These are phyloP conservation scores for Poecilia gillii DNA, from an alignment of 2,797 vertebrate genomes.

Conservation along the genomic window DNA sequence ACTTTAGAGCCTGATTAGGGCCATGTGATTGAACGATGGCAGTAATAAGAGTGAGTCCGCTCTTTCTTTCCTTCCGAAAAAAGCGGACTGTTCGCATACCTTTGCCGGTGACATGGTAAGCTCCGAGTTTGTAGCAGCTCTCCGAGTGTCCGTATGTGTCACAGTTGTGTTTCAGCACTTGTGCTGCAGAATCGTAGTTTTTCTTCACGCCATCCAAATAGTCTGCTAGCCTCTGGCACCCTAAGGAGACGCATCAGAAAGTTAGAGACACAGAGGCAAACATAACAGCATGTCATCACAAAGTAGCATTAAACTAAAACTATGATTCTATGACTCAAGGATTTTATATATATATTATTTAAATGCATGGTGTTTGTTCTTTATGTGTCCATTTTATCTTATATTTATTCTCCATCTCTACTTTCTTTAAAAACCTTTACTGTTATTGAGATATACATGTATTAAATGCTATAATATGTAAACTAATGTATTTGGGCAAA, in stretches of 20 bases:
- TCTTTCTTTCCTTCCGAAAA: neutral
- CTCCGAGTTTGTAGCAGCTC: conserved; percentile 94
- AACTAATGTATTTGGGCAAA: too few species aligned
- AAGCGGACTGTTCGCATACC: conserved; percentile 63
- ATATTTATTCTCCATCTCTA: too few species aligned
- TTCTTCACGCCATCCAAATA: conserved; percentile 90
- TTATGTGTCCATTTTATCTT: too few species aligned
- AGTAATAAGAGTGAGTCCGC: neutral
- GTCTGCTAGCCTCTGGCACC: conserved; percentile 93
- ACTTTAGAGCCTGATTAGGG: neutral
- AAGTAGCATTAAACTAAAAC: neutral
- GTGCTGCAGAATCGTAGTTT: conserved; percentile 86
- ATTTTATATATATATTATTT: too few species aligned
- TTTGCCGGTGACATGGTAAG: conserved; percentile 92
- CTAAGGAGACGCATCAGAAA: conserved; percentile 64
- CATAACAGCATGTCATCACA: neutral
- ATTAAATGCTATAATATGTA: too few species aligned
- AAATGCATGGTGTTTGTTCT: too few species aligned
- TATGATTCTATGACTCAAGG: too few species aligned
- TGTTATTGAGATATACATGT: too few species aligned
- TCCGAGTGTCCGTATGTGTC: conserved; percentile 85
- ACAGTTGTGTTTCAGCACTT: conserved; percentile 91
- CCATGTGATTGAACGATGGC: neutral
- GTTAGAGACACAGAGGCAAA: neutral
- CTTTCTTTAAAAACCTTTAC: too few species aligned